Conservation (phyloP, 2,797 vertebrate species). For the Novumbra hubbsi region DNA sequence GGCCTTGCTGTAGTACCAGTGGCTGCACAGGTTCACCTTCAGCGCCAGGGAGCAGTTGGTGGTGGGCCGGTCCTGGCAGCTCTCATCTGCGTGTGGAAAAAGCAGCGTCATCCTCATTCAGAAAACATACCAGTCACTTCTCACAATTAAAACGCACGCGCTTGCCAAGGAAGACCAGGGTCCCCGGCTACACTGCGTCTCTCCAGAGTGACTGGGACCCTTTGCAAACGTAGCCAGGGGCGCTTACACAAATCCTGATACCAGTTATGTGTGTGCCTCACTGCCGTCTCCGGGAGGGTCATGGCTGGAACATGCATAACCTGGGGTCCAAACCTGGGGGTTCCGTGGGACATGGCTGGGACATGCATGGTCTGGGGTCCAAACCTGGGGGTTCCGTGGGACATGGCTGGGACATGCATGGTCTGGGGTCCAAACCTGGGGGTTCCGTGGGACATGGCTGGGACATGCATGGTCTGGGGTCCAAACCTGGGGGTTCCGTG, state of each 20-base stretch:
- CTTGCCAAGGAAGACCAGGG: neutral
- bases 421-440: slow-evolving; percentile 77
- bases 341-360: slow-evolving; percentile 90
- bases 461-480: neutral
- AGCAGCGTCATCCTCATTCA: neutral
- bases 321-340: slow-evolving; percentile 82
- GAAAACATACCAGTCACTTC: neutral
- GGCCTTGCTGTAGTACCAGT: slow-evolving; percentile 99
- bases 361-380: neutral
- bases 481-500: slow-evolving; percentile 90
- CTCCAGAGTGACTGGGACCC: neutral
- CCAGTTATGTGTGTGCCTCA: neutral
- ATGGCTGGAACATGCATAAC: neutral
- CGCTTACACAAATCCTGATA: slow-evolving; percentile 10
- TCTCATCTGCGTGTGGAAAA: slow-evolving; percentile 81
- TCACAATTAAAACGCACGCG: neutral
- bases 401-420: slow-evolving; percentile 74
- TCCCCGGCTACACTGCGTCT: neutral
- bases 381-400: slow-evolving; percentile 94
- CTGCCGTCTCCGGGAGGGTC: neutral
- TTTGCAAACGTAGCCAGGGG: neutral
- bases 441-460: slow-evolving; percentile 71
- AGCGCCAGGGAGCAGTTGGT: slow-evolving; percentile 95
- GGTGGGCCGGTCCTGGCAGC: slow-evolving; percentile 93
- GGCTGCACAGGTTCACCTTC: slow-evolving; percentile 95